Conservation (phyloP, 2,888 invertebrate species). For the Patella ulyssiponensis region DNA sequence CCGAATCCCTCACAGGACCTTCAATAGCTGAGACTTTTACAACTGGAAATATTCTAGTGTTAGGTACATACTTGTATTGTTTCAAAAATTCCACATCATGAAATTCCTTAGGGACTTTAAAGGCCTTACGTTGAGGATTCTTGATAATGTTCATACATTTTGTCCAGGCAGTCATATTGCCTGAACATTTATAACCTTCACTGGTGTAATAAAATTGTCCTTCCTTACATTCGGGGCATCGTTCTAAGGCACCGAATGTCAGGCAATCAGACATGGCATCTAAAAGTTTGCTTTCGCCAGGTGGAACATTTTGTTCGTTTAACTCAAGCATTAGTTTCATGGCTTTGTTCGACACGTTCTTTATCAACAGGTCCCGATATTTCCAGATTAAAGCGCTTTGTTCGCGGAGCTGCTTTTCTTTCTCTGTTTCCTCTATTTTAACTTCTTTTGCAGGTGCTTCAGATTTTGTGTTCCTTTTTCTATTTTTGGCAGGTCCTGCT, state of each 20-base stretch:
- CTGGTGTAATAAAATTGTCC: constrained; percentile 78
- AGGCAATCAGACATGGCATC: constrained; percentile 87
- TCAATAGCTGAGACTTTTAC: constrained; percentile 50
- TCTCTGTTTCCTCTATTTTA: constrained; percentile 64
- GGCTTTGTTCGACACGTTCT: constrained; percentile 77
- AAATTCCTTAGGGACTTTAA: constrained; percentile 80
- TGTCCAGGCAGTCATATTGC: constrained; percentile 89
- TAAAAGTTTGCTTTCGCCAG: constrained; percentile 81
- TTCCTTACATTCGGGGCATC: constrained; percentile 84
- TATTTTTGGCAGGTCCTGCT: constrained; percentile 44
- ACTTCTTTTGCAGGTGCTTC: constrained; percentile 50
- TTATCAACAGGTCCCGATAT: constrained; percentile 78
- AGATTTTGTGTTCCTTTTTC: constrained; percentile 48
- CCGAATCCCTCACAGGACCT: constrained; percentile 60
- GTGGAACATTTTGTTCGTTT: constrained; percentile 82
- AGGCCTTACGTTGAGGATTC: constrained; percentile 81
- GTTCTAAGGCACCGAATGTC: constrained; percentile 87
- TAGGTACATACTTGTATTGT: constrained; percentile 70
- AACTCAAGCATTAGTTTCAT: constrained; percentile 79
- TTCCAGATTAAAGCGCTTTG: constrained; percentile 83
- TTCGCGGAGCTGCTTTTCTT: constrained; percentile 73
- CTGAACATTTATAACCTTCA: constrained; percentile 89
- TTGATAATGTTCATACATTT: constrained; percentile 84
- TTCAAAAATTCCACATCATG: constrained; percentile 74
- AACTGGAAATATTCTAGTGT: constrained; percentile 67